Conservation (phyloP, 92 coral and sea anemone genomes). For the Palythoa grandiflora region DNA sequence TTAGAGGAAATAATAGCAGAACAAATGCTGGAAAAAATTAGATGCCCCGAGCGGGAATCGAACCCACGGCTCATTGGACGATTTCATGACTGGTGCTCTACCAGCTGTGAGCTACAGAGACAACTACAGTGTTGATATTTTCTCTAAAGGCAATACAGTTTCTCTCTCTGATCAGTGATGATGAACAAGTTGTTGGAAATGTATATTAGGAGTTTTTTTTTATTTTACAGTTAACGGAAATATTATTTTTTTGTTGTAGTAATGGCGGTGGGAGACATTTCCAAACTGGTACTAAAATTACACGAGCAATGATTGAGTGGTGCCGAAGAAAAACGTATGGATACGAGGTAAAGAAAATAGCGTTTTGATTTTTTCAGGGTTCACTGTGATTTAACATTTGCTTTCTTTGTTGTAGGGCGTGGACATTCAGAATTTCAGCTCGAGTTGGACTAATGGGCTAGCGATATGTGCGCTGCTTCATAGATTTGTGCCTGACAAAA, state of each 20-base stretch:
- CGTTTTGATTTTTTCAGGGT: background rate
- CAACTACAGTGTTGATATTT: too few relatives aligned
- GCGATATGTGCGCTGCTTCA: constrained; percentile 97
- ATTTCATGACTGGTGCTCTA: too few relatives aligned
- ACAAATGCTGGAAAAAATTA: too few relatives aligned
- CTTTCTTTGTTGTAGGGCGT: constrained; percentile 74
- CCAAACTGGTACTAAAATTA: constrained; percentile 74
- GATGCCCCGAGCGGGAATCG: too few relatives aligned
- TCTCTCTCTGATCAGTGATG: too few relatives aligned
- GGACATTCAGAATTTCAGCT: constrained; percentile 88
- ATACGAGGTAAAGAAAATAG: constrained; percentile 74
- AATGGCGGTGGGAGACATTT: constrained; percentile 71
- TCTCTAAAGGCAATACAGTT: too few relatives aligned
- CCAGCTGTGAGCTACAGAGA: too few relatives aligned
- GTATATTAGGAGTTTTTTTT: background rate
- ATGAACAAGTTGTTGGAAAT: too few relatives aligned
- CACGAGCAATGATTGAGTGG: constrained; percentile 89
- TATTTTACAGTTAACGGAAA: background rate
- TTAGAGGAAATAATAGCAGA: too few relatives aligned
- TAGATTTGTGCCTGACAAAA: constrained; percentile 84
- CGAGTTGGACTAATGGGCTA: constrained; percentile 96
- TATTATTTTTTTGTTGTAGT: background rate
- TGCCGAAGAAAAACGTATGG: constrained; percentile 87
- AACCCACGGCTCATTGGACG: too few relatives aligned
- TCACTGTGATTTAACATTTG: background rate